phyloP scores from a whole-genome alignment of 2,113 vertebrate genomes.

The Toxostoma redivivum region DNA sequence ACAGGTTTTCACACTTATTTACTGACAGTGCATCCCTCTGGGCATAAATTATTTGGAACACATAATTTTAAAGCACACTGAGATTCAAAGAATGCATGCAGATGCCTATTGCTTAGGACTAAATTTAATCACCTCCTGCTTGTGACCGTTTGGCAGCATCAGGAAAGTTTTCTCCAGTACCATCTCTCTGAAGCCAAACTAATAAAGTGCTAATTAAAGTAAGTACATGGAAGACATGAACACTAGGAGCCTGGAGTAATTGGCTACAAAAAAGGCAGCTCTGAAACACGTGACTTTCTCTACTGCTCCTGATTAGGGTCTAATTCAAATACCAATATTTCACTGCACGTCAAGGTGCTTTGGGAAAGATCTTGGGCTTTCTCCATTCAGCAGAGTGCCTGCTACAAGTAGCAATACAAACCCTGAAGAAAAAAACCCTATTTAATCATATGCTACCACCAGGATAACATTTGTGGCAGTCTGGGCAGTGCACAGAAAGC shows the following conservation, averaged over 20 bases:
- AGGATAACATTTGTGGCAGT: conserved; percentile 21
- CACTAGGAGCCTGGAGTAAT: conserved; percentile 86
- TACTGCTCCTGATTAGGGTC: conserved; percentile 82
- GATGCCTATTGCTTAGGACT: conserved; percentile 60
- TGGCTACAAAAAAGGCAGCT: conserved; percentile 86
- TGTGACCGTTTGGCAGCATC: conserved; percentile 73
- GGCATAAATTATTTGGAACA: conserved; percentile 58
- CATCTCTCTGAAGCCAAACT: conserved; percentile 75
- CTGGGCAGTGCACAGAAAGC: neutral
- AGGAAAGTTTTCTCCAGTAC: conserved; percentile 67
- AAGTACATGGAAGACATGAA: conserved; percentile 84
- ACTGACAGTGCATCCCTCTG: conserved; percentile 44
- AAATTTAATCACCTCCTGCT: conserved; percentile 77
- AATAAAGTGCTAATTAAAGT: conserved; percentile 91
- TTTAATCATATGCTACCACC: conserved; percentile 60
- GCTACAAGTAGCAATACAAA: conserved; percentile 53
- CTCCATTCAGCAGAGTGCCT: conserved; percentile 53
- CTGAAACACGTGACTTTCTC: conserved; percentile 72
- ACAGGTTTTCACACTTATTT: conserved; percentile 30
- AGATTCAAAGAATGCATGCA: conserved; percentile 52
- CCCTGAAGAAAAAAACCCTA: neutral
- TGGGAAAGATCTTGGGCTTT: conserved; percentile 58
- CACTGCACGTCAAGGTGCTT: conserved; percentile 70
- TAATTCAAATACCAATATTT: conserved; percentile 88
- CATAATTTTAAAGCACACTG: conserved; percentile 56